Conservation (phyloP, 2,888 invertebrate genomes). For the Matsumyia berberina region DNA sequence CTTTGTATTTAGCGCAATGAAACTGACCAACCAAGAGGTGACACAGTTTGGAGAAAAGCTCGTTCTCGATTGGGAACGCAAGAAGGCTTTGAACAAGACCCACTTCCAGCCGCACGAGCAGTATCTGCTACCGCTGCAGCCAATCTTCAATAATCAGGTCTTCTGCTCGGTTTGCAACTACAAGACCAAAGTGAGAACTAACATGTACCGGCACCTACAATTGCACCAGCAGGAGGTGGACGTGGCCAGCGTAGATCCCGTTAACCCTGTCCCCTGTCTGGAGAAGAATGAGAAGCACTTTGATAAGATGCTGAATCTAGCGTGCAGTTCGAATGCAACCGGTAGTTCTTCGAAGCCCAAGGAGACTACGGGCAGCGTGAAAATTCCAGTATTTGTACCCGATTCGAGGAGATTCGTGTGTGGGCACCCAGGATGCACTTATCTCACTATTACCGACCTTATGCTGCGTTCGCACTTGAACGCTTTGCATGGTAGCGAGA, state of each 20-base stretch:
- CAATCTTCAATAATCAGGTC: constrained; percentile 87
- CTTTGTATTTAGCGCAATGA: constrained; percentile 84
- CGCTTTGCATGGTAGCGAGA: constrained; percentile 88
- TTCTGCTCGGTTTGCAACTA: constrained; percentile 89
- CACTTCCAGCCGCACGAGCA: constrained; percentile 87
- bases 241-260: constrained; percentile 89
- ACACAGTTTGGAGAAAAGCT: constrained; percentile 79
- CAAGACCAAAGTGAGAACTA: constrained; percentile 88
- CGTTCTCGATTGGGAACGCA: constrained; percentile 78
- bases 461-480: constrained; percentile 90
- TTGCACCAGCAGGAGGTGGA: constrained; percentile 86
- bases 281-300: constrained; percentile 92
- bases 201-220: constrained; percentile 89
- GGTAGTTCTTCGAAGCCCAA: constrained; percentile 77
- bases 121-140: constrained; percentile 87
- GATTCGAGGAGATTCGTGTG: constrained; percentile 88
- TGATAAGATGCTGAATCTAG: constrained; percentile 93
- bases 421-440: constrained; percentile 89
- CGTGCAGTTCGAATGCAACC: constrained; percentile 87
- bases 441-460: constrained; percentile 89
- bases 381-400: constrained; percentile 85
- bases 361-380: constrained; percentile 23
- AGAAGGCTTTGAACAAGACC: constrained; percentile 78
- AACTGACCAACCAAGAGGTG: constrained; percentile 74
- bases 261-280: constrained; percentile 93